Conservation (phyloP, 2,888 invertebrate genomes). For the Melitaea athalia region DNA sequence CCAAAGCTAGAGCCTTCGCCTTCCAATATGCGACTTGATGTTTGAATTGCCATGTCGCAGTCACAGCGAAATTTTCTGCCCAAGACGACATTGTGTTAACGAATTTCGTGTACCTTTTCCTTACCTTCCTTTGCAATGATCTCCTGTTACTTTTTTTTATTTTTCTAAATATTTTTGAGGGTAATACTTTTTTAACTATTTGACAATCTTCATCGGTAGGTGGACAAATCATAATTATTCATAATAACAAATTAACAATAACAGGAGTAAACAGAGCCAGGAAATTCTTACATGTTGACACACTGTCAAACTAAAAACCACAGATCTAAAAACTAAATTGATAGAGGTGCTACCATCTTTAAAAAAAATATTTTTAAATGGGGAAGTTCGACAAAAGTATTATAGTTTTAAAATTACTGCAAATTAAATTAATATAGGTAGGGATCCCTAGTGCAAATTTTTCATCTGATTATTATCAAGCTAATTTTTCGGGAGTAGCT, state of each 20-base stretch:
- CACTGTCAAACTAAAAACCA: too few species aligned
- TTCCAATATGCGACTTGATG: slow-evolving; percentile 85
- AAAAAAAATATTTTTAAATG: too few species aligned
- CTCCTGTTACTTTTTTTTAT: slow-evolving; percentile 48
- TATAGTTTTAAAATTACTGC: too few species aligned
- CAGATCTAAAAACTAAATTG: too few species aligned
- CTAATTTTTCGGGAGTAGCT: too few species aligned
- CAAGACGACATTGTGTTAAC: slow-evolving; percentile 64
- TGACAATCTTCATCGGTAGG: slow-evolving; percentile 38
- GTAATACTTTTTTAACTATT: slow-evolving; percentile 31
- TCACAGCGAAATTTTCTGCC: slow-evolving; percentile 66
- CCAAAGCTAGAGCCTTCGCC: slow-evolving; percentile 79
- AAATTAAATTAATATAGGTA: too few species aligned
- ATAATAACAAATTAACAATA: too few species aligned
- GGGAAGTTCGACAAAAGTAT: too few species aligned
- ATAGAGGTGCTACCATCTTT: too few species aligned
- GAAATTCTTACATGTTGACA: too few species aligned
- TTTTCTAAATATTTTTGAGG: slow-evolving; percentile 33
- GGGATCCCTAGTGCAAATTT: too few species aligned
- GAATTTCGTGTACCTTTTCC: slow-evolving; percentile 42
- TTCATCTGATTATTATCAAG: too few species aligned
- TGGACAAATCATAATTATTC: slow-evolving; percentile 41
- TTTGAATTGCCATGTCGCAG: slow-evolving; percentile 77
- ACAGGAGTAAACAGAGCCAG: background rate
- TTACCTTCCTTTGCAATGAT: slow-evolving; percentile 40